Conservation (phyloP, 2,797 vertebrate genomes). For the Tangara arthus region DNA sequence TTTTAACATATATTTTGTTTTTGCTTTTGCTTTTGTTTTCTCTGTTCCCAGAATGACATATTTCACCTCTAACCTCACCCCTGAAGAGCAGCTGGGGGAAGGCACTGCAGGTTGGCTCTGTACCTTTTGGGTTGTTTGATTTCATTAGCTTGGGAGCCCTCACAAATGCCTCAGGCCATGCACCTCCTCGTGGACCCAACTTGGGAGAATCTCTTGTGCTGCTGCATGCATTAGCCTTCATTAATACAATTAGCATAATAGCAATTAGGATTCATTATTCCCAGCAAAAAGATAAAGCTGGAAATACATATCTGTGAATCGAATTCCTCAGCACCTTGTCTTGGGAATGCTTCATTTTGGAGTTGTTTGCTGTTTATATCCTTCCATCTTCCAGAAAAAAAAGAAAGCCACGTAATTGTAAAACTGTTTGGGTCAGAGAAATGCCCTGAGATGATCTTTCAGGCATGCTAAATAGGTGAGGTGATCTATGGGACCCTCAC, state of each 20-base stretch:
- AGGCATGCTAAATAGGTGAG: constrained; percentile 10
- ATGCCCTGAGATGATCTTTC: not conserved
- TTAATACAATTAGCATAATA: constrained; percentile 48
- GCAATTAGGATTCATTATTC: not conserved
- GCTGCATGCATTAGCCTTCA: constrained; percentile 46
- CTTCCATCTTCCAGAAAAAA: not conserved
- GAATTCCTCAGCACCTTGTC: not conserved
- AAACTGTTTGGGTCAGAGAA: constrained; percentile 41
- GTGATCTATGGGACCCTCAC: not conserved
- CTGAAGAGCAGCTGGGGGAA: not conserved
- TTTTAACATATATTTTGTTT: not conserved
- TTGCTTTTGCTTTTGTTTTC: not conserved
- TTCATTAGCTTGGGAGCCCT: not conserved
- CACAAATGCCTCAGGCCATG: not conserved
- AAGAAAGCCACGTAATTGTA: not conserved
- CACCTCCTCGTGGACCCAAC: constrained; percentile 20
- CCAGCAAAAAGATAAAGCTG: constrained; percentile 18
- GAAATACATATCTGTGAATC: not conserved
- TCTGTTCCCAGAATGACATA: not conserved
- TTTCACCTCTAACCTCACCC: not conserved
- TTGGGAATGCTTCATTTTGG: constrained; percentile 30
- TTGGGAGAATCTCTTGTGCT: constrained; percentile 11
- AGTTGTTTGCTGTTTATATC: constrained; percentile 29
- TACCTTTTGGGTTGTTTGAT: not conserved
- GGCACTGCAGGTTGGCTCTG: not conserved